Conservation (phyloP, 2,113 vertebrate genomes). For the Bubo bubo region DNA sequence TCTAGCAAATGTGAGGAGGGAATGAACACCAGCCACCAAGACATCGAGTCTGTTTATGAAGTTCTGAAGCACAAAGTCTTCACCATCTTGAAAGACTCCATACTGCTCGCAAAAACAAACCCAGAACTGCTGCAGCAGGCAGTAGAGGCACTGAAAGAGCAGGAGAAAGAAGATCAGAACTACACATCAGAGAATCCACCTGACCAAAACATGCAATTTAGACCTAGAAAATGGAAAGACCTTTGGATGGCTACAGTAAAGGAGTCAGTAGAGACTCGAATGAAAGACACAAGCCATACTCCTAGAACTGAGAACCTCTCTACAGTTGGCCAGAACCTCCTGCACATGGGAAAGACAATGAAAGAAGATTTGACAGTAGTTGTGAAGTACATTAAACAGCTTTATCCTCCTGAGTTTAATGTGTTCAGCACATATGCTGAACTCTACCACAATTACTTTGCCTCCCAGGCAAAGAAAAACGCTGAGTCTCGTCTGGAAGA, state of each 20-base stretch:
- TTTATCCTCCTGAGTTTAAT: slow-evolving; percentile 80
- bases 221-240: slow-evolving; percentile 76
- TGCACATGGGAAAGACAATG: slow-evolving; percentile 79
- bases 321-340: slow-evolving; percentile 74
- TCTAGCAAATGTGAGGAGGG: slow-evolving; percentile 21
- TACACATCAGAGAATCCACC: slow-evolving; percentile 12
- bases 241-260: slow-evolving; percentile 73
- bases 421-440: slow-evolving; percentile 80
- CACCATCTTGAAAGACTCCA: slow-evolving; percentile 68
- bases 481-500: slow-evolving; percentile 67
- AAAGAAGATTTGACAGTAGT: slow-evolving; percentile 82
- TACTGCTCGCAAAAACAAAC: slow-evolving; percentile 22
- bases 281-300: slow-evolving; percentile 53
- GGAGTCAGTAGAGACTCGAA: slow-evolving; percentile 62
- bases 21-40: slow-evolving; percentile 50
- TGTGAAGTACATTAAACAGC: slow-evolving; percentile 70
- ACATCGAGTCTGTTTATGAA: slow-evolving; percentile 67
- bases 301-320: slow-evolving; percentile 46
- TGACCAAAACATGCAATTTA: slow-evolving; percentile 38
- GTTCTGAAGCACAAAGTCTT: slow-evolving; percentile 71
- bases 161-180: slow-evolving; percentile 79
- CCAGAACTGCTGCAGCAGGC: slow-evolving; percentile 77
- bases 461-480: slow-evolving; percentile 58
- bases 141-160: slow-evolving; percentile 76
- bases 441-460: slow-evolving; percentile 82